Conservation (phyloP, 2,797 vertebrate species). For the Avahi laniger region DNA sequence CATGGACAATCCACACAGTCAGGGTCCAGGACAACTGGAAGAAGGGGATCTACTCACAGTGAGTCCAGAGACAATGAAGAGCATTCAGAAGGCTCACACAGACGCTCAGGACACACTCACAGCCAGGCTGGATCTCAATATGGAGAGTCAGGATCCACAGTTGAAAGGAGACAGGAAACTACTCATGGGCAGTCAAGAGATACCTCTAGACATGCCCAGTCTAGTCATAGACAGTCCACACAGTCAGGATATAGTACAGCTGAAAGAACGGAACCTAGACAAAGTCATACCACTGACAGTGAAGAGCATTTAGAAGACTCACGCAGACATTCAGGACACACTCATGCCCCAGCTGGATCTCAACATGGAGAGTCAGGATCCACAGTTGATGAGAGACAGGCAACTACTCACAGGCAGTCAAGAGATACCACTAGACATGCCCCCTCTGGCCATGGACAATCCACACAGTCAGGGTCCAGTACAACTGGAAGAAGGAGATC, state of each 20-base stretch:
- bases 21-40: rapidly evolving
- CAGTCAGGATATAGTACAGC: rapidly evolving
- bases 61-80: not conserved
- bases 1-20: not conserved
- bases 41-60: no score
- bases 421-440: rapidly evolving
- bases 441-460: no score
- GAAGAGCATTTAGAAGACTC: not conserved
- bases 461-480: no score
- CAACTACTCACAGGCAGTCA: rapidly evolving
- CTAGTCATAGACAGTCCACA: rapidly evolving
- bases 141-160: rapidly evolving
- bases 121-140: not conserved
- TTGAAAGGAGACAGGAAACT: rapidly evolving
- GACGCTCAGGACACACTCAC: rapidly evolving
- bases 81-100: not conserved
- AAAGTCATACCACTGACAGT: not conserved
- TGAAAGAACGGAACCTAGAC: rapidly evolving
- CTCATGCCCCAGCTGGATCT: no score
- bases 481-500: no score
- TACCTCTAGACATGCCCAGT: rapidly evolving
- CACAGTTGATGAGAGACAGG: rapidly evolving
- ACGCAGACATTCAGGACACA: rapidly evolving
- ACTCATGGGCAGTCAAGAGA: not conserved
- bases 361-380: rapidly evolving